Evolutionary conservation across 2,797 vertebrate genomes (phyloP).

Genomic region (Sebastolobus altivelis): DNA sequence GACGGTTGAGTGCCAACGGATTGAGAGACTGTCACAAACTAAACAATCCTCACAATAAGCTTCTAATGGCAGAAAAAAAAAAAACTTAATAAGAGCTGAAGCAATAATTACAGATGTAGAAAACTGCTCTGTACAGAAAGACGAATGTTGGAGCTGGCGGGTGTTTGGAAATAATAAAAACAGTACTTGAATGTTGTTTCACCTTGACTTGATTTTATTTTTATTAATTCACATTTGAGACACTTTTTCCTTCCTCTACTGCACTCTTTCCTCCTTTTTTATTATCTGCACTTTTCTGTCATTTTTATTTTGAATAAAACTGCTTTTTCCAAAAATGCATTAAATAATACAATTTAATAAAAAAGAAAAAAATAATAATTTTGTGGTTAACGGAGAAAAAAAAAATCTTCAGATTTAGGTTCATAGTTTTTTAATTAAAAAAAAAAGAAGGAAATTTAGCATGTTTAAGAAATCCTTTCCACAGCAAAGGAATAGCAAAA

Average conservation of each 20-base stretch:
- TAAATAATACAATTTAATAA: neutral
- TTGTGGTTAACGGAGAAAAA: neutral
- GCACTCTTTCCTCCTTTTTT: neutral
- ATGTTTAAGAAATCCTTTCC: neutral
- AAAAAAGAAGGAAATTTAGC: neutral
- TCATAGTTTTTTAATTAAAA: neutral
- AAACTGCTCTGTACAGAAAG: conserved; percentile 45
- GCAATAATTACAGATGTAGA: conserved; percentile 64
- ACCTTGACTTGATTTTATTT: conserved; percentile 22
- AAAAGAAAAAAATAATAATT: no score
- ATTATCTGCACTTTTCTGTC: neutral
- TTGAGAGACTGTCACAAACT: conserved; percentile 42
- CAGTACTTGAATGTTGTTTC: conserved; percentile 63
- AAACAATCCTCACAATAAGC: conserved; percentile 55
- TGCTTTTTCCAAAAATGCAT: neutral
- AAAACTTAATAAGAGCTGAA: conserved; percentile 46
- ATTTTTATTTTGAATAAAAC: neutral
- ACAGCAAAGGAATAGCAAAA: neutral
- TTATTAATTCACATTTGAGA: neutral
- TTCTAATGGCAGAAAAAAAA: conserved; percentile 36
- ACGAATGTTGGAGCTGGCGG: conserved; percentile 55
- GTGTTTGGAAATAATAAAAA: conserved; percentile 73
- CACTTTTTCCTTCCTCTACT: neutral
- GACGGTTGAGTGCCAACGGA: conserved; percentile 63
- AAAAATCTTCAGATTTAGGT: neutral